A percentile compares a stretch with the other conserved stretches of the same genome.
Conservation (phyloP, 2,113 vertebrate species). For the Centropus bengalensis region DNA sequence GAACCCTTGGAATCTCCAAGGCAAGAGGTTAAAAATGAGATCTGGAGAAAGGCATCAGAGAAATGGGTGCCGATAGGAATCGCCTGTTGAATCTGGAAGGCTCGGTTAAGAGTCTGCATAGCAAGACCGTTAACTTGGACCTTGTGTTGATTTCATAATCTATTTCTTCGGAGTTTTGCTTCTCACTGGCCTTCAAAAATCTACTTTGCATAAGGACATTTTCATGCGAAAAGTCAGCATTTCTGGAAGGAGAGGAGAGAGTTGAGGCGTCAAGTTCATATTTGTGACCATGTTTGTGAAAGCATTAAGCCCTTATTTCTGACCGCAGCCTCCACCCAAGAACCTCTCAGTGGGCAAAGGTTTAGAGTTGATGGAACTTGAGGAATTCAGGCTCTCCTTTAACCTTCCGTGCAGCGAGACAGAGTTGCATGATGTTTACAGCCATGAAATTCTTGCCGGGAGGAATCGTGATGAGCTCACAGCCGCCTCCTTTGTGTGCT, state of each 20-base stretch:
- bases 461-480: conserved; percentile 41
- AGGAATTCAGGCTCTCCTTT: not conserved
- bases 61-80: not conserved
- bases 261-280: not conserved
- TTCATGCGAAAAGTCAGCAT: not conserved
- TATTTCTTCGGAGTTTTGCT: not conserved
- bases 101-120: not conserved
- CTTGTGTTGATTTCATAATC: not conserved
- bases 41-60: not conserved
- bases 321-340: not conserved
- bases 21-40: not conserved
- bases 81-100: not conserved
- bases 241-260: not conserved
- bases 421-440: conserved; percentile 45
- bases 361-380: not conserved
- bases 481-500: conserved; percentile 41
- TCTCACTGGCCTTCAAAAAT: not conserved
- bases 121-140: not conserved
- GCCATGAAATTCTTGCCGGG: not conserved
- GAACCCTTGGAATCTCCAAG: not conserved
- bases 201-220: not conserved
- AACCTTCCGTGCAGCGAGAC: not conserved
- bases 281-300: not conserved
- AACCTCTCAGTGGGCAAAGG: not conserved
- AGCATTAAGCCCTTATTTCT: not conserved